A percentile compares a stretch with the other conserved stretches of the same genome.
Conservation (phyloP, 2,888 invertebrate species). For the Lepidocyrtoides sp. region DNA sequence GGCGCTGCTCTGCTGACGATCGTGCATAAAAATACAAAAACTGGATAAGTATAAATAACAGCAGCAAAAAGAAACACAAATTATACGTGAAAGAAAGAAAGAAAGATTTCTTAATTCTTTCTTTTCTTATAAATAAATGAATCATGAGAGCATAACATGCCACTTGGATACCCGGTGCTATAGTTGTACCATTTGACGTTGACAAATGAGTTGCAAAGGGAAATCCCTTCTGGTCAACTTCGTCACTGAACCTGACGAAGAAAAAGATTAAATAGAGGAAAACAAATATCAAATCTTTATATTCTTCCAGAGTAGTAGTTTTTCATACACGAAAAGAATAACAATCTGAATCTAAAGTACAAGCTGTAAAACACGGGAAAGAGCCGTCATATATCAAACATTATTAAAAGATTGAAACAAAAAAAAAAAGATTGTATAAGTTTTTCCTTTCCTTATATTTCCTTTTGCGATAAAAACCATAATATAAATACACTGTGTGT, state of each 20-base stretch:
- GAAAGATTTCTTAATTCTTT: not conserved
- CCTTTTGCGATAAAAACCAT: not conserved
- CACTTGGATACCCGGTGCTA: too few species aligned
- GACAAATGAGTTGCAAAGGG: slow-evolving; percentile 72
- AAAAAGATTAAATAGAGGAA: slow-evolving; percentile 47
- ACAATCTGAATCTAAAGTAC: not conserved
- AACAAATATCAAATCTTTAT: not conserved
- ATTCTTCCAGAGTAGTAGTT: not conserved
- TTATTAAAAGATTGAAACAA: slow-evolving; percentile 39
- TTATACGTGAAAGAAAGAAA: too few species aligned
- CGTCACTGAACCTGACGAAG: slow-evolving; percentile 46
- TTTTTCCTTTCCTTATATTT: not conserved
- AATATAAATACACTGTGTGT: not conserved
- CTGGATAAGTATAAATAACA: not conserved
- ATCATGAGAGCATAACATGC: not conserved
- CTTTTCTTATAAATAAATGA: slow-evolving; percentile 15
- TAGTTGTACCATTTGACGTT: slow-evolving; percentile 58
- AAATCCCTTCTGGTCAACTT: slow-evolving; percentile 69
- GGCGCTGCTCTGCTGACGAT: too few species aligned
- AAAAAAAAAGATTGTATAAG: too few species aligned
- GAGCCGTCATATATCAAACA: slow-evolving; percentile 1
- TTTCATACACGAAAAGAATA: not conserved
- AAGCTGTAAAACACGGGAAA: not conserved
- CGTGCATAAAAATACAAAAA: too few species aligned
- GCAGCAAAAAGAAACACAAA: not conserved